Evolutionary conservation across 1,140 invertebrate species (phyloP), one percentile per base, ranked within the genome.

Genomic region (Plectus sambesii): DNA sequence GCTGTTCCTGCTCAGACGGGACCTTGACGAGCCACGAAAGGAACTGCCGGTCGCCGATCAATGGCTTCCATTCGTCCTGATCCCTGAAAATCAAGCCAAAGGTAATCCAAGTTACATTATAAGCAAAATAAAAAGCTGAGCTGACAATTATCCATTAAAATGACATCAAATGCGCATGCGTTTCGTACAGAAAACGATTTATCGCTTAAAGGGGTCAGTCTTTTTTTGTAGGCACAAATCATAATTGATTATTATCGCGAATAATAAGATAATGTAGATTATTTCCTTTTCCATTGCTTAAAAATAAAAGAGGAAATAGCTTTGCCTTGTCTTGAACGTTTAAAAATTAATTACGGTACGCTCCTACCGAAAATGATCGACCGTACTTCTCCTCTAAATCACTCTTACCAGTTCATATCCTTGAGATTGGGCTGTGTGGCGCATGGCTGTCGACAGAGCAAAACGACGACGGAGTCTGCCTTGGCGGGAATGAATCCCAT

Each of bases 401-500:
- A 33, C 12, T 66, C 63, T 70, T 68, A 81, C 83, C 92, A 97
- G 70, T 97, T 97, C 85, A 93, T 92, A 69, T 97, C 92, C 72
- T 96, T 92, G 6, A 93, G 73, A 29, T 86, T 89, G 68, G 82
- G 90, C 70, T 94, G 87, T 4, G 88, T 85, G 42, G 92, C 90
- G 74, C 94, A 99, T 3, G 93, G 93, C 74, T 96, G 87, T 2
- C 93, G 79, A 67, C 94, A 99, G 0, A 99, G 75, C 38, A 99
- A 72, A 1, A 98, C 90, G n/a, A 99, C 93, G 33, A 98, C 90
- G 1, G 89, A 94, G 72, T 98, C 93, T 5, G 92, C 89, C 75
- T 98, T 98, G 8, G 93, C 92, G 2, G 93, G 93, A 63, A 99
- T 97, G 69, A 96, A 99, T 42, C 94, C 94, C 38, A 99, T 76